A percentile compares a stretch with the other conserved stretches of the same genome.
Evolutionary conservation across 2,797 vertebrate species (phyloP).

Genomic region (Megaceryle alcyon): DNA sequence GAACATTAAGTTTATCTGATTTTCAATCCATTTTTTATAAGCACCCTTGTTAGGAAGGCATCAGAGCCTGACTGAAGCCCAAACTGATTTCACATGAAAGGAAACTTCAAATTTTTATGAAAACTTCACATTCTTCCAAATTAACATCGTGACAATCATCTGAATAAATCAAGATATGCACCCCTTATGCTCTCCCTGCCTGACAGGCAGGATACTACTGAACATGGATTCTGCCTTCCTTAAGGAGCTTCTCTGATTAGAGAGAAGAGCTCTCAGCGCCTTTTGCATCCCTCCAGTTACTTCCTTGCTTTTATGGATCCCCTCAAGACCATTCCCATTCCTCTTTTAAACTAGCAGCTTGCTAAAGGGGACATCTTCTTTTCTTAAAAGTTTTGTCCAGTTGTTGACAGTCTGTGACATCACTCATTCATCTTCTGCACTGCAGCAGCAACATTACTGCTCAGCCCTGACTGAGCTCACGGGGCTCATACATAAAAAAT

Average conservation of each 20-base stretch:
- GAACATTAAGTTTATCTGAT: neutral
- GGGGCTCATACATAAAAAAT: neutral
- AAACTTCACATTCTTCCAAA: constrained; percentile 17
- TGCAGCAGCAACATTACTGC: neutral
- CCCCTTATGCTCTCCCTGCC: neutral
- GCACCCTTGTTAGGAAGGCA: neutral
- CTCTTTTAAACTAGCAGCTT: neutral
- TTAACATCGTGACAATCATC: neutral
- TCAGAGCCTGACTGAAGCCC: neutral
- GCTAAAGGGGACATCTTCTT: neutral
- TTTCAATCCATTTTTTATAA: neutral
- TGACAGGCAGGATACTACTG: neutral
- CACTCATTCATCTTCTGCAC: neutral
- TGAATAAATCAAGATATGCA: constrained; percentile 38
- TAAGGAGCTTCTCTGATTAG: neutral
- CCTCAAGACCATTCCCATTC: neutral
- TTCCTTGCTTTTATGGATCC: neutral
- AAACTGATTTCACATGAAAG: neutral
- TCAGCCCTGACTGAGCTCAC: too few relatives aligned
- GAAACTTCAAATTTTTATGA: constrained; percentile 40
- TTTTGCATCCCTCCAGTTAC: neutral
- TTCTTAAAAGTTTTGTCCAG: neutral
- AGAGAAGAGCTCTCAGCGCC: neutral
- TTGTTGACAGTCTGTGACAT: neutral
- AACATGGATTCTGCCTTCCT: neutral